phyloP scores from a whole-genome alignment of 2,888 invertebrate genomes.

The Dilophus febrilis region DNA sequence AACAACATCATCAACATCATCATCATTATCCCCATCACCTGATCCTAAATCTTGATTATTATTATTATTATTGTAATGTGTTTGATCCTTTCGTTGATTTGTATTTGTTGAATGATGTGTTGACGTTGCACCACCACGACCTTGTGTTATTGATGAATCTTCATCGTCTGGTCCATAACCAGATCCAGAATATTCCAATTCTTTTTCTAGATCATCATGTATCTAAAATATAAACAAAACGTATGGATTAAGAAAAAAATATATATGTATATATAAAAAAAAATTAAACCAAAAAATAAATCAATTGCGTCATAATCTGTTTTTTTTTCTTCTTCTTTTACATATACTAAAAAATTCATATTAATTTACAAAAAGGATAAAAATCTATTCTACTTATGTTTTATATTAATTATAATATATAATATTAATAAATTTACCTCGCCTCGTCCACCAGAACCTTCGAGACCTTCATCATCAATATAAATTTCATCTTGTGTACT shows the following conservation, averaged over 20 bases:
- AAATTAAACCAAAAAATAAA: too few species aligned
- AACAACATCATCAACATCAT: too few species aligned
- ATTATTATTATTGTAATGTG: background rate
- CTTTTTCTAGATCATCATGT: slow-evolving; percentile 37
- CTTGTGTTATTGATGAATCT: slow-evolving; percentile 32
- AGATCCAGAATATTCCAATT: slow-evolving; percentile 70
- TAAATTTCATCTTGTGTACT: slow-evolving; percentile 39
- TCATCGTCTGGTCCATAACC: slow-evolving; percentile 76
- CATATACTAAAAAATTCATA: too few species aligned
- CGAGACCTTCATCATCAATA: slow-evolving; percentile 60
- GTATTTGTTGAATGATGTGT: slow-evolving; percentile 1
- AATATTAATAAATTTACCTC: slow-evolving; percentile 37
- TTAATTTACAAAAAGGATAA: background rate
- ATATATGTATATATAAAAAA: too few species aligned
- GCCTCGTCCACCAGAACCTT: slow-evolving; percentile 48
- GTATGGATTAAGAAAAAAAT: too few species aligned
- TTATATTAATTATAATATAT: background rate
- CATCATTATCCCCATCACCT: slow-evolving; percentile 11
- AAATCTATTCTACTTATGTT: background rate
- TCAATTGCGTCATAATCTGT: too few species aligned
- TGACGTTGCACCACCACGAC: slow-evolving; percentile 16
- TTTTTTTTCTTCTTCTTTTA: background rate
- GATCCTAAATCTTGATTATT: slow-evolving; percentile 6
- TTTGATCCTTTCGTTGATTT: slow-evolving; percentile 4
- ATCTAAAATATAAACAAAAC: slow-evolving; percentile 20